These are phyloP conservation scores for Myocastor coypus DNA, from an alignment of 2,113 vertebrate genomes.

Conservation along the genomic window DNA sequence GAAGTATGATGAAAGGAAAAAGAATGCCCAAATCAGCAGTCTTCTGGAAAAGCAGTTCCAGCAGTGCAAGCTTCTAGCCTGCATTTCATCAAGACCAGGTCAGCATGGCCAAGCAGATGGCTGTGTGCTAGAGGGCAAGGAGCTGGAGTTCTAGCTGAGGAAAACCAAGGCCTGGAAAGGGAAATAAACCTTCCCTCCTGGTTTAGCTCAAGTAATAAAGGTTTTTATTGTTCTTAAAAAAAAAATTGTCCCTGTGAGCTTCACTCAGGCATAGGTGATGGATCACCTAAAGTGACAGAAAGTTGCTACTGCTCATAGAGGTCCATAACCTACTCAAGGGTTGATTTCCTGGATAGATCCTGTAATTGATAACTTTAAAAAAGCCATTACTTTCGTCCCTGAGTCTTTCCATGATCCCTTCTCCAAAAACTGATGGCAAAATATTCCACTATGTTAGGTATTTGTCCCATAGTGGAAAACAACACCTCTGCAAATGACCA, in stretches of 20 bases:
- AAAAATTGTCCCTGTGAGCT: neutral
- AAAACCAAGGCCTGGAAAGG: too few species aligned
- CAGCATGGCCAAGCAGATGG: too few species aligned
- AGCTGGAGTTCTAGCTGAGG: too few species aligned
- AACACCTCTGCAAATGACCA: neutral
- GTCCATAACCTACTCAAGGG: neutral
- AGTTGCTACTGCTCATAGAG: neutral
- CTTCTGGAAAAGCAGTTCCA: too few species aligned
- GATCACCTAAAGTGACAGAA: neutral
- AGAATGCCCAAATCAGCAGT: too few species aligned
- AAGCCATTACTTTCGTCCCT: neutral
- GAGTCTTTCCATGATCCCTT: neutral
- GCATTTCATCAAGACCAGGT: too few species aligned
- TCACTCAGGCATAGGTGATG: neutral
- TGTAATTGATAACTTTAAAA: neutral
- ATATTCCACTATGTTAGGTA: neutral
- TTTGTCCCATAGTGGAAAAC: neutral
- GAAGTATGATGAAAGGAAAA: too few species aligned
- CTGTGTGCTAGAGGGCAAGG: too few species aligned
- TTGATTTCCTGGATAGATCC: neutral
- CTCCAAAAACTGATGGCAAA: slow-evolving; percentile 35
- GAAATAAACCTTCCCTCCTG: too few species aligned
- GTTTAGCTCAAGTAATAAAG: too few species aligned
- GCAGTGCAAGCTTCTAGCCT: too few species aligned
- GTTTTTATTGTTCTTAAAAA: too few species aligned